Evolutionary conservation across 1,140 invertebrate species (phyloP).

Genomic region (Octopus bimaculoides): DNA sequence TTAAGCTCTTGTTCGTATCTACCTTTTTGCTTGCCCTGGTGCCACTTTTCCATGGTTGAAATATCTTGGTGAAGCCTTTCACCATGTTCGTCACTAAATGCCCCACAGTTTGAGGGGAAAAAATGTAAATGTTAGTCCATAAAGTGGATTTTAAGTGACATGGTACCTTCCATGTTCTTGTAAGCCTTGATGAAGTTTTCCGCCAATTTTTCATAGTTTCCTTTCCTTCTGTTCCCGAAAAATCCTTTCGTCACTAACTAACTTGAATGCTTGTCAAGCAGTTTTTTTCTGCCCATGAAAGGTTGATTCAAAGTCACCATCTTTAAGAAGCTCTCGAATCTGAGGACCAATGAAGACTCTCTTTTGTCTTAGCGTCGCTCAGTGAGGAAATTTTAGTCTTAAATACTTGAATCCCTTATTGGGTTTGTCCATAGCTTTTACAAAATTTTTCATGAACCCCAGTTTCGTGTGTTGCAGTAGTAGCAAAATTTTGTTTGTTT

Average conservation of each 20-base stretch:
- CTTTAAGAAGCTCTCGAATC: background rate
- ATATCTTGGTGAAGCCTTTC: background rate
- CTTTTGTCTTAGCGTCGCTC: conserved; percentile 3
- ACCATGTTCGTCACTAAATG: background rate
- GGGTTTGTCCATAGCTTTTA: background rate
- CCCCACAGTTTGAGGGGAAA: background rate
- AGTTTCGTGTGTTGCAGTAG: background rate
- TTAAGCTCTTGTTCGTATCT: background rate
- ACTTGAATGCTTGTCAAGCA: background rate
- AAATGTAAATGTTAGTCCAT: background rate
- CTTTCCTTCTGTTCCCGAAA: background rate
- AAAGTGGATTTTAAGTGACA: conserved; percentile 2
- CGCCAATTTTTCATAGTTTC: background rate
- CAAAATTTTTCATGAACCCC: background rate
- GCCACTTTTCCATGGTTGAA: background rate
- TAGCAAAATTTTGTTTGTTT: conserved; percentile 2
- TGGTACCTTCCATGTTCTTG: background rate
- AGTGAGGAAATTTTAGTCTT: background rate
- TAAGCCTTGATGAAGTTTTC: background rate
- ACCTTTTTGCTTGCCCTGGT: conserved; percentile 6
- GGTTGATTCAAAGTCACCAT: background rate
- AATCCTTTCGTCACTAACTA: background rate
- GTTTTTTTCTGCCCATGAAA: background rate
- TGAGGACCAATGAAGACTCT: conserved; percentile 7
- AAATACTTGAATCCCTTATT: background rate